Percentiles rank a stretch among this genome's conserved stretches.
Evolutionary conservation across 53 echinoderm and acorn worm species (phyloP).

Genomic region (Arbacia lixula): DNA sequence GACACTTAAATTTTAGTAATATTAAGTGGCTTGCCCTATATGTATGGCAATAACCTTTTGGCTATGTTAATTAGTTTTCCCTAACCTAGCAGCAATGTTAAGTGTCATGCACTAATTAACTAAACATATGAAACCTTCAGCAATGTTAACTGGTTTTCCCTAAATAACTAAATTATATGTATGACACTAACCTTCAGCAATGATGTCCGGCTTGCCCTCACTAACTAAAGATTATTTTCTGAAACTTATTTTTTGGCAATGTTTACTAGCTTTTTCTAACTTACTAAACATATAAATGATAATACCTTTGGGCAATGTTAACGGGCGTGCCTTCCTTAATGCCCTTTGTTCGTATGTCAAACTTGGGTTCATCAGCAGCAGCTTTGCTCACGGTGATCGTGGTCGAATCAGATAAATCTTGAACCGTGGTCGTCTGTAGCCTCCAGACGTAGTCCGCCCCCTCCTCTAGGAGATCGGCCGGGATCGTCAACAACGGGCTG

Average conservation of each 20-base stretch:
- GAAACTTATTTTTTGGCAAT: neutral
- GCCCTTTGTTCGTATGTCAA: neutral
- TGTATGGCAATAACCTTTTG: no score
- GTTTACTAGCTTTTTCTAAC: neutral
- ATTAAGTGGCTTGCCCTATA: no score
- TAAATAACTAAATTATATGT: no score
- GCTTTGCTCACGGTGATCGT: slow-evolving; percentile 1
- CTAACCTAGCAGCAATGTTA: no score
- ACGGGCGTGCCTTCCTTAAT: neutral
- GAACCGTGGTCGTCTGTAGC: neutral
- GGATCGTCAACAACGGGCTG: no score
- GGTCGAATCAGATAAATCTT: neutral
- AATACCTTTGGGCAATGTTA: neutral
- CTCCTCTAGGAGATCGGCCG: neutral
- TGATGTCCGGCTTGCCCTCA: no score
- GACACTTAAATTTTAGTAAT: no score
- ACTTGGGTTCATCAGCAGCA: neutral
- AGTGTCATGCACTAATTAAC: no score
- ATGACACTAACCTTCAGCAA: no score
- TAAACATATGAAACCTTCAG: no score
- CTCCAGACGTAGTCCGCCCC: neutral
- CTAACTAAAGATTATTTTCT: neutral
- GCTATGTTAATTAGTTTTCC: no score
- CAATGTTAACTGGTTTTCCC: no score
- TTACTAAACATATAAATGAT: neutral